A percentile compares a stretch with the other conserved stretches of the same genome.
These are phyloP conservation scores for Pongo abelii DNA, from an alignment of 2,113 vertebrate genomes.

Conservation along the genomic window DNA sequence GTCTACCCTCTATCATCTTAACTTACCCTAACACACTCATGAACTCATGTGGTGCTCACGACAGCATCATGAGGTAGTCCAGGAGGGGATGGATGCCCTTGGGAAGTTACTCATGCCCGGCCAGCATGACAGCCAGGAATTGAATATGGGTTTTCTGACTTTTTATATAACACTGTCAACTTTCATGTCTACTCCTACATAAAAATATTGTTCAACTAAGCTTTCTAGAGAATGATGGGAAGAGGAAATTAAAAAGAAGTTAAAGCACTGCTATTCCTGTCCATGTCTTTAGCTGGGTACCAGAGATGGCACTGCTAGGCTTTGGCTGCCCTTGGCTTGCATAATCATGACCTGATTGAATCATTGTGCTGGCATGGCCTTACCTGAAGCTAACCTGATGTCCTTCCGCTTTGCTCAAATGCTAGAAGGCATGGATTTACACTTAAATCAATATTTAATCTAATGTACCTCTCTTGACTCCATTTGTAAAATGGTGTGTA, in stretches of 20 bases:
- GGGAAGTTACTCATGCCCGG: neutral
- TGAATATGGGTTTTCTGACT: neutral
- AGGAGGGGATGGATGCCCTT: neutral
- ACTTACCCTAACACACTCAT: neutral
- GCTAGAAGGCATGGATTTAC: conserved; percentile 46
- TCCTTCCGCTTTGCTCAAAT: conserved; percentile 32
- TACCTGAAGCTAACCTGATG: neutral
- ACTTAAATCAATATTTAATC: conserved; percentile 73
- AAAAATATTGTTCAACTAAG: neutral
- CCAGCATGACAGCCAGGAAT: neutral
- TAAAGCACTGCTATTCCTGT: neutral
- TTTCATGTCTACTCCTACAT: neutral
- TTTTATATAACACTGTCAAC: neutral
- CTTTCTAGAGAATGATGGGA: neutral
- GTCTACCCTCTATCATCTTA: neutral
- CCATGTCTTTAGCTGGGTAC: neutral
- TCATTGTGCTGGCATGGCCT: neutral
- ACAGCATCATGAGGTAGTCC: neutral
- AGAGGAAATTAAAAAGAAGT: neutral
- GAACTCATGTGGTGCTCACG: neutral
- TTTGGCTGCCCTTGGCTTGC: neutral
- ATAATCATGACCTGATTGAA: neutral
- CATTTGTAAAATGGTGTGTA: conserved; percentile 54
- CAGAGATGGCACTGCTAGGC: neutral
- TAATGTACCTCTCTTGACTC: conserved; percentile 42